Conservation (phyloP, 2,888 invertebrate species). For the Parascotia fuliginaria region DNA sequence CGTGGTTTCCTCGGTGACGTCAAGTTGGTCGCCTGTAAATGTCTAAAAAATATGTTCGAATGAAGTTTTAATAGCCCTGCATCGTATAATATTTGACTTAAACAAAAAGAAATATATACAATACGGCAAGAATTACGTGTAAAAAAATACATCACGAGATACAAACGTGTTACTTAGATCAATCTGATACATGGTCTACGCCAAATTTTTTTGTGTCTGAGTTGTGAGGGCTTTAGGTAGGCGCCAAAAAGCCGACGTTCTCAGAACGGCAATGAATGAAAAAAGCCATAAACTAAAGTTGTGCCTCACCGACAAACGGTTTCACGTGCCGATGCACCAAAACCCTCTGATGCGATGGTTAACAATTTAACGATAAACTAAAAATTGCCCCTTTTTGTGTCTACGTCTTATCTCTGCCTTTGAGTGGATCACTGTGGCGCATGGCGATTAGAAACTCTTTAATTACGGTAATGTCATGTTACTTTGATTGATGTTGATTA, state of each 20-base stretch:
- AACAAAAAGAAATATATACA: background rate
- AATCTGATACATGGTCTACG: conserved; percentile 51
- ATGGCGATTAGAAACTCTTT: conserved; percentile 42
- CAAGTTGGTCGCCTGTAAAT: conserved; percentile 19
- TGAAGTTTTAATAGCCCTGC: conserved; percentile 1
- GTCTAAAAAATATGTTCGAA: conserved; percentile 1
- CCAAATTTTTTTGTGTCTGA: conserved; percentile 56
- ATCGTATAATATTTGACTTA: background rate
- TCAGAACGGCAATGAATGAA: conserved; percentile 77
- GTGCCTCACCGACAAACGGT: conserved; percentile 72
- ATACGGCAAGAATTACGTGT: conserved; percentile 11
- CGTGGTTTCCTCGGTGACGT: conserved; percentile 8
- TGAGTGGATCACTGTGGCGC: conserved; percentile 45
- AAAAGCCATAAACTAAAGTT: conserved; percentile 72
- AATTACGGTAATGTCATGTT: conserved; percentile 42
- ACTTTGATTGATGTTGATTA: conserved; percentile 40
- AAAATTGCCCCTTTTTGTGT: conserved; percentile 52
- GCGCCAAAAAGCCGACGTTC: conserved; percentile 83
- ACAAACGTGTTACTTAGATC: conserved; percentile 19
- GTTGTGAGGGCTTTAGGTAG: conserved; percentile 62
- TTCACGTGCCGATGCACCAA: conserved; percentile 78
- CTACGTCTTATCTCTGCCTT: conserved; percentile 49
- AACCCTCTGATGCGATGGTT: conserved; percentile 62
- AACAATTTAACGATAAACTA: conserved; percentile 69
- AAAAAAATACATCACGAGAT: conserved; percentile 15